phyloP scores from a whole-genome alignment of 2,113 vertebrate genomes.

The Geothlypis trichas region DNA sequence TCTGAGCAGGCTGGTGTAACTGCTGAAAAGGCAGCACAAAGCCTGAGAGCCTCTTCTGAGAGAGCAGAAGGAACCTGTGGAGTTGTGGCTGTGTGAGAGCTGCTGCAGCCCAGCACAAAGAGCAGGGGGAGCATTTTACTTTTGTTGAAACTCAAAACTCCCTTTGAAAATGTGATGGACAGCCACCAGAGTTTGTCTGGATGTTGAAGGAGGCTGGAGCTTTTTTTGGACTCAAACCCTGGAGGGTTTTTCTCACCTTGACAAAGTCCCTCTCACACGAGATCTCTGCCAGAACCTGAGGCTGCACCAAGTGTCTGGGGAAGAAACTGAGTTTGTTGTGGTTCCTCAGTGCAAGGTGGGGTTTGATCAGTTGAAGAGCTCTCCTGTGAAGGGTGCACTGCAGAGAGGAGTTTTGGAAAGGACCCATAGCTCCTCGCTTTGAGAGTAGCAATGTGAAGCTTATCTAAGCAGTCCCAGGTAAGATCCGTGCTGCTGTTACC shows the following conservation, averaged over 20 bases:
- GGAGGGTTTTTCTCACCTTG: neutral
- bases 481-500: neutral
- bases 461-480: neutral
- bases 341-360: neutral
- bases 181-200: neutral
- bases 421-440: neutral
- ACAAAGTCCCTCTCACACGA: neutral
- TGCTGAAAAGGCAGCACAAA: neutral
- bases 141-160: neutral
- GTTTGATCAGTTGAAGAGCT: neutral
- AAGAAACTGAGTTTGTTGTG: neutral
- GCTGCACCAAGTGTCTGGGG: neutral
- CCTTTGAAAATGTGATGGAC: accelerated
- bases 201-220: neutral
- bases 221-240: neutral
- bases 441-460: neutral
- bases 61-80: neutral
- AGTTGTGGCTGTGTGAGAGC: neutral
- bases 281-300: neutral
- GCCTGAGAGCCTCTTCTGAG: neutral
- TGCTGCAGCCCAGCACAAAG: neutral
- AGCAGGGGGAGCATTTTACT: neutral
- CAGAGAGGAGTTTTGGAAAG: neutral
- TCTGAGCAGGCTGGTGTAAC: neutral
- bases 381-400: neutral